Base-by-base conservation (phyloP, 2,113 vertebrate species). In the Microcebus ravelobensis region DNA sequence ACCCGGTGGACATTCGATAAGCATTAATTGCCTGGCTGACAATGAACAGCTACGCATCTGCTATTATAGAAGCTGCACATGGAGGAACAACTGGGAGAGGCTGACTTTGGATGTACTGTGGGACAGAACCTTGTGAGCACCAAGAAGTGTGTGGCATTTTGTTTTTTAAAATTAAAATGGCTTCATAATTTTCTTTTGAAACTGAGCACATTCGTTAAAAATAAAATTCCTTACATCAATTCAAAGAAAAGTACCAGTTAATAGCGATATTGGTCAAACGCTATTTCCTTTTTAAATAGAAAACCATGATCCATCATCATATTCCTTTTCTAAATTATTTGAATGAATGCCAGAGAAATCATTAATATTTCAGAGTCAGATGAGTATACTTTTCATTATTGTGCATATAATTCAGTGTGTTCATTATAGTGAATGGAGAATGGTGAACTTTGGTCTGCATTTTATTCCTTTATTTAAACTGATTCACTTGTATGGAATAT, bases 181-280 rank as follows among this genome's bases (percentile, higher is more conserved):
- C 29, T 71, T 96, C 52, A 55, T 96, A 57, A 96, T 96, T 95
- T 94, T 52, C 65, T 81, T 90, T 96, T 27, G 83, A 93, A 79
- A 87, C 12, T 18, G 21, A 77, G 34, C 55, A 74, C 42, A 59
- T 59, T 91, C 36, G 57, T 86, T 84, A 92, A 93, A 95, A 95
- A 94, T 67, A 36, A 50, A 63, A 76, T 87, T 93, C 31, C 12
- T 91, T 95, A 65, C 94, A 14, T 90, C 18, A 90, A 71, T 63
- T 90, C 45, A 52, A 86, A 25, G 39, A 77, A 25, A 96, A 63
- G 74, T 57, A 77, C 65, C 29, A 87, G 36, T 71, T 86, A 68
- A 74, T 63, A 70, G 63, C 81, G 59, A 84, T 39, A 27, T 23
- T 95, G 65, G 71, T 73, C 90, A 95, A 80, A 90, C 39, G 42